Percentiles rank a stretch among this genome's conserved stretches.
phyloP scores from a whole-genome alignment of 2,888 invertebrate species.

The Exocentrus adspersus region DNA sequence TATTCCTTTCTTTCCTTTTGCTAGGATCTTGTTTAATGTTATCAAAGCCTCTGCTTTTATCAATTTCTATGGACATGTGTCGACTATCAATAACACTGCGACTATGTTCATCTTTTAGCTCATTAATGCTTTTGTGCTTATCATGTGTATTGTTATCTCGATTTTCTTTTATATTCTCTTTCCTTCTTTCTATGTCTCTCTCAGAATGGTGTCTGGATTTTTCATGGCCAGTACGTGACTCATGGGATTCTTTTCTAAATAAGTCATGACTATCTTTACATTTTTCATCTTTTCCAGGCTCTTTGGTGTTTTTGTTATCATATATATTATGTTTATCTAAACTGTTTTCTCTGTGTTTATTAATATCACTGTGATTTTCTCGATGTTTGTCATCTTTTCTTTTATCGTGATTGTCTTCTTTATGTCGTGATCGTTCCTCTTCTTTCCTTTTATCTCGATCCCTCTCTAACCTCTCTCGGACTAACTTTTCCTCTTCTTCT shows the following conservation, averaged over 20 bases:
- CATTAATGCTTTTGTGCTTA: slow-evolving; percentile 61
- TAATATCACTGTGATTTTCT: slow-evolving; percentile 65
- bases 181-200: slow-evolving; percentile 62
- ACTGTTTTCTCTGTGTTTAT: slow-evolving; percentile 56
- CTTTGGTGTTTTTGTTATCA: slow-evolving; percentile 60
- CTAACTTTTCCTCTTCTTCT: slow-evolving; percentile 56
- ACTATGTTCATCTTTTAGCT: slow-evolving; percentile 45
- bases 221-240: slow-evolving; percentile 42
- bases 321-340: slow-evolving; percentile 53
- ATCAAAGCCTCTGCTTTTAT: slow-evolving; percentile 57
- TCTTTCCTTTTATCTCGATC: slow-evolving; percentile 61
- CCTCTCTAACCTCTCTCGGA: slow-evolving; percentile 58
- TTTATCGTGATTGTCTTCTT: slow-evolving; percentile 62
- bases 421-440: slow-evolving; percentile 54
- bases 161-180: slow-evolving; percentile 64
- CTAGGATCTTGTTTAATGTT: slow-evolving; percentile 51
- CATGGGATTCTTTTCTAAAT: slow-evolving; percentile 37
- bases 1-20: slow-evolving; percentile 71
- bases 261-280: slow-evolving; percentile 46
- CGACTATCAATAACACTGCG: slow-evolving; percentile 57
- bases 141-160: slow-evolving; percentile 66
- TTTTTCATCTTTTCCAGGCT: slow-evolving; percentile 63
- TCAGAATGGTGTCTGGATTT: slow-evolving; percentile 59
- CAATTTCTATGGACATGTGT: slow-evolving; percentile 65
- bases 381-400: slow-evolving; percentile 66